phyloP scores from a whole-genome alignment of 2,888 invertebrate species.

The Scaptomyza polygonia region DNA sequence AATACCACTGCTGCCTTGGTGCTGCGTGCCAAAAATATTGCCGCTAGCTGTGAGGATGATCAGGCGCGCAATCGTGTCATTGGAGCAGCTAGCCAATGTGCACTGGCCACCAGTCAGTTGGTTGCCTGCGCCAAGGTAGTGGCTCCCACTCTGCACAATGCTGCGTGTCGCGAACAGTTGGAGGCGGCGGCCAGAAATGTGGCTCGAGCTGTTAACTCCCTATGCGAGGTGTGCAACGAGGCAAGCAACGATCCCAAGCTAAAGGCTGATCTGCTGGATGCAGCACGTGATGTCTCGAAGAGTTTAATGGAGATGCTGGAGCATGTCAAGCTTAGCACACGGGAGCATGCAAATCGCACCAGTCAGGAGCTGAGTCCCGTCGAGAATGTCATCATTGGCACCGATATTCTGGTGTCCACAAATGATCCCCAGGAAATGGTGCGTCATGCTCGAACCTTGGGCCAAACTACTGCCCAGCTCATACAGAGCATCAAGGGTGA shows the following conservation, averaged over 20 bases:
- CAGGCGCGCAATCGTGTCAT: slow-evolving; percentile 88
- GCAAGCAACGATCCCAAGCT: slow-evolving; percentile 88
- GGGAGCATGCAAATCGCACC: slow-evolving; percentile 87
- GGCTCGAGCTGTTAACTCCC: slow-evolving; percentile 94
- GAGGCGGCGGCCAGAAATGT: slow-evolving; percentile 97
- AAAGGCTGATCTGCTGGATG: slow-evolving; percentile 90
- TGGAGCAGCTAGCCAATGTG: slow-evolving; percentile 98
- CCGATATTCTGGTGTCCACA: slow-evolving; percentile 93
- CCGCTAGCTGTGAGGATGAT: slow-evolving; percentile 92
- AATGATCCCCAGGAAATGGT: slow-evolving; percentile 97
- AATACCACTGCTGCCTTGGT: slow-evolving; percentile 99
- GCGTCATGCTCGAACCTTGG: slow-evolving; percentile 94
- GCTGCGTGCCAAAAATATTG: slow-evolving; percentile 97
- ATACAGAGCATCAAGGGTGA: slow-evolving; percentile 98
- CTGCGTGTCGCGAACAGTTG: slow-evolving; percentile 95
- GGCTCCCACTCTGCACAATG: slow-evolving; percentile 92
- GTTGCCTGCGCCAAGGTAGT: slow-evolving; percentile 98
- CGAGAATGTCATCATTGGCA: slow-evolving; percentile 94
- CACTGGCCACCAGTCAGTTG: slow-evolving; percentile 97
- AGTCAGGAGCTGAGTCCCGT: slow-evolving; percentile 92
- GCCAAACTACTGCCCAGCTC: slow-evolving; percentile 96
- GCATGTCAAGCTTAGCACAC: slow-evolving; percentile 91
- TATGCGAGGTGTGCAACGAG: slow-evolving; percentile 92
- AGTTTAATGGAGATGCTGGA: slow-evolving; percentile 95
- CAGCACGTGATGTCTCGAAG: slow-evolving; percentile 94